Evolutionary conservation across 1,140 invertebrate genomes (phyloP).

Genomic region (Eufriesea mexicana): DNA sequence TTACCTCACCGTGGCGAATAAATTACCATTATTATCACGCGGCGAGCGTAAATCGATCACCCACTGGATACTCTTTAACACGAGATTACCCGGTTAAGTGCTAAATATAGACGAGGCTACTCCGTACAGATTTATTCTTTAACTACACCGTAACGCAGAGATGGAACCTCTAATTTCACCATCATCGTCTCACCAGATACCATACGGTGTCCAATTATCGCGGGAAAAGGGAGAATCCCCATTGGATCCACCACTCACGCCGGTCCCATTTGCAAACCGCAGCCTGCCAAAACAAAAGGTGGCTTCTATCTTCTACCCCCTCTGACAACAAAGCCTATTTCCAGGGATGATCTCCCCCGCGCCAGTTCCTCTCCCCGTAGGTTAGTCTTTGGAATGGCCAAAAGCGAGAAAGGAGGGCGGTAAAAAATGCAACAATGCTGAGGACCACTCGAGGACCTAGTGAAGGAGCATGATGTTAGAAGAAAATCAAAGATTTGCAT

Average conservation of each 20-base stretch:
- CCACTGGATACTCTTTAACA: neutral
- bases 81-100: neutral
- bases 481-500: slow-evolving; percentile 67
- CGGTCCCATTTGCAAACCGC: neutral
- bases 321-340: slow-evolving; percentile 7
- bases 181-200: neutral
- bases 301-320: neutral
- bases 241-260: neutral
- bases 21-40: neutral
- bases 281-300: slow-evolving; percentile 23
- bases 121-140: slow-evolving; percentile 10
- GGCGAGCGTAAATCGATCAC: neutral
- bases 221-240: neutral
- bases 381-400: neutral
- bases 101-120: neutral
- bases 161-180: slow-evolving; percentile 11
- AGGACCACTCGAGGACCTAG: slow-evolving; percentile 18
- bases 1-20: neutral
- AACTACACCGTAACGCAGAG: neutral
- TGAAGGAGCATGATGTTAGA: neutral
- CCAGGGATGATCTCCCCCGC: slow-evolving; percentile 15
- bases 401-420: neutral
- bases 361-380: slow-evolving; percentile 2
- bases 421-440: slow-evolving; percentile 42
- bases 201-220: slow-evolving; percentile 20